A percentile compares a stretch with the other conserved stretches of the same genome.
Evolutionary conservation across 1,140 invertebrate species (phyloP).

Genomic region (Bombus superbus): DNA sequence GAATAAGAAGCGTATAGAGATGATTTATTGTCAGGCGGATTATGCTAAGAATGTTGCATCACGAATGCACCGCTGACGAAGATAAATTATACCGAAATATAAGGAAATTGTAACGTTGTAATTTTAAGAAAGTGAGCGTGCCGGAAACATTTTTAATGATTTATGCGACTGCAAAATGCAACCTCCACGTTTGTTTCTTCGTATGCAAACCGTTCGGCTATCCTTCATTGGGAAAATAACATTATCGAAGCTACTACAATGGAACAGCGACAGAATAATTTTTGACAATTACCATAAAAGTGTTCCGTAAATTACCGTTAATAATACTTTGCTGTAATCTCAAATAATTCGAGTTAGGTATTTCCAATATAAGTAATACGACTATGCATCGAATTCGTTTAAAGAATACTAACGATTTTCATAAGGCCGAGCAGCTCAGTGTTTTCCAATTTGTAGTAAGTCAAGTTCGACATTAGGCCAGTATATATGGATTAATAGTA

Average conservation of each 20-base stretch:
- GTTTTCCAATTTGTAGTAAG: not conserved
- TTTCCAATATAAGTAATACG: too few relatives aligned
- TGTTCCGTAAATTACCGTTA: too few relatives aligned
- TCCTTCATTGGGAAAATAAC: not conserved
- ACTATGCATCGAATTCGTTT: not conserved
- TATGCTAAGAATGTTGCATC: constrained; percentile 44
- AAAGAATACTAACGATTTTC: constrained; percentile 3
- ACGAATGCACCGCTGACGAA: constrained; percentile 22
- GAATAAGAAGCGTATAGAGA: constrained; percentile 25
- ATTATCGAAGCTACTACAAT: not conserved
- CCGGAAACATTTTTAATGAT: constrained; percentile 22
- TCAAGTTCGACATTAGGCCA: not conserved
- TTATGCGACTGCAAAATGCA: constrained; percentile 11
- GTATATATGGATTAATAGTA: not conserved
- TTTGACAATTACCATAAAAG: too few relatives aligned
- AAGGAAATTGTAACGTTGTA: constrained; percentile 3
- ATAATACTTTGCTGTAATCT: too few relatives aligned
- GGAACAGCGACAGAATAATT: too few relatives aligned
- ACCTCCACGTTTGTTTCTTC: not conserved
- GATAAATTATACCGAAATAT: constrained; percentile 29
- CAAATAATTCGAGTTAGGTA: too few relatives aligned
- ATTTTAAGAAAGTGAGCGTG: constrained; percentile 15
- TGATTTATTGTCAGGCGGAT: constrained; percentile 42
- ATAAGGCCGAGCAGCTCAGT: not conserved
- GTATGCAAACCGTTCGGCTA: too few relatives aligned